Conservation (phyloP, 1,140 invertebrate genomes). For the Apis dorsata region DNA sequence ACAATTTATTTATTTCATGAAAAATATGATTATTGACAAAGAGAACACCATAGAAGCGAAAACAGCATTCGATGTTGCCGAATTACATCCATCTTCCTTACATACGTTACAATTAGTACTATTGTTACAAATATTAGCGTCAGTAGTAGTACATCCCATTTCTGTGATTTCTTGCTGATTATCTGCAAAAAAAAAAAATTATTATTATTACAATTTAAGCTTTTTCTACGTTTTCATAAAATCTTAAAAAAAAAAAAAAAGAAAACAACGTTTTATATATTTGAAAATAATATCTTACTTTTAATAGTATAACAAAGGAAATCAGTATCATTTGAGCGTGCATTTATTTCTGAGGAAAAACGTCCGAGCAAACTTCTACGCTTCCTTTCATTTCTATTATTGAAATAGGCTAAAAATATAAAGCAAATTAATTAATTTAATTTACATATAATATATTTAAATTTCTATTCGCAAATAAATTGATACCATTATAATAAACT, state of each 20-base stretch:
- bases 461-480: too few species aligned
- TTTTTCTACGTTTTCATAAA: background rate
- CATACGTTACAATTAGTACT: background rate
- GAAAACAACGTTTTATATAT: background rate
- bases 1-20: background rate
- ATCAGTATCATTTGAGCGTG: too few species aligned
- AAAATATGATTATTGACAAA: background rate
- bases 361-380: conserved; percentile 9
- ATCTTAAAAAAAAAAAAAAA: background rate
- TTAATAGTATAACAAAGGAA: background rate
- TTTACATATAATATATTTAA: too few species aligned
- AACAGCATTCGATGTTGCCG: background rate
- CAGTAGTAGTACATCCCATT: background rate
- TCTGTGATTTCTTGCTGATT: rapidly evolving
- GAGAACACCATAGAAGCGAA: background rate
- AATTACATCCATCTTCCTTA: background rate
- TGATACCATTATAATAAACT: too few species aligned
- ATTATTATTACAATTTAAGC: background rate
- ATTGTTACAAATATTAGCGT: rapidly evolving
- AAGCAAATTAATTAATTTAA: background rate
- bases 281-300: conserved; percentile 1
- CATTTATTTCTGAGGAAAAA: background rate
- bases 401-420: rapidly evolving
- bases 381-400: background rate
- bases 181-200: background rate